phyloP scores from a whole-genome alignment of 2,888 invertebrate genomes.

The Caenorhabditis japonica region DNA sequence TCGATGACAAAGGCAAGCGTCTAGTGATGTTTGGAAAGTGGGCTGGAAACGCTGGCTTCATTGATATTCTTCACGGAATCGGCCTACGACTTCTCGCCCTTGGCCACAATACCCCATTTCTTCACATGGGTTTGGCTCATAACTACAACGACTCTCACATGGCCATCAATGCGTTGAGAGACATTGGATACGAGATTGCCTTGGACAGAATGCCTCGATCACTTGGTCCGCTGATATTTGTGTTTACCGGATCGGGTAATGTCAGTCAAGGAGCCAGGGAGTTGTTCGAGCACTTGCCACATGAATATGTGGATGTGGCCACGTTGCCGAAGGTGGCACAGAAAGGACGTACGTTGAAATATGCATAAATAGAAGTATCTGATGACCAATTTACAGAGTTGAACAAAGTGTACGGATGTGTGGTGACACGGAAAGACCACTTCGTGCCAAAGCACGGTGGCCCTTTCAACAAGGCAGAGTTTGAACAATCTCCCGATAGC shows the following conservation, averaged over 20 bases:
- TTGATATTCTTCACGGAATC: slow-evolving; percentile 96
- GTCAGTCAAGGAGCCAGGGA: slow-evolving; percentile 86
- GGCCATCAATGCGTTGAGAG: slow-evolving; percentile 95
- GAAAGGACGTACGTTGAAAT: slow-evolving; percentile 87
- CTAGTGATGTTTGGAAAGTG: slow-evolving; percentile 99
- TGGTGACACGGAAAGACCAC: slow-evolving; percentile 93
- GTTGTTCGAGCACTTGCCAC: slow-evolving; percentile 94
- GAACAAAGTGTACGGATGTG: slow-evolving; percentile 95
- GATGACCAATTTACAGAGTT: slow-evolving; percentile 82
- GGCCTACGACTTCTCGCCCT: slow-evolving; percentile 92
- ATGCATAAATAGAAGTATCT: neutral
- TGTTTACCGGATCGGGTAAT: slow-evolving; percentile 97
- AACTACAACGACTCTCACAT: slow-evolving; percentile 97
- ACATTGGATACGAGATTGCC: slow-evolving; percentile 98
- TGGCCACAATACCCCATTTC: slow-evolving; percentile 98
- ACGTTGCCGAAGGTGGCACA: slow-evolving; percentile 94
- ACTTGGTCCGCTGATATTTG: slow-evolving; percentile 94
- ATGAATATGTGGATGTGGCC: slow-evolving; percentile 96
- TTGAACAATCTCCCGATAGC: slow-evolving; percentile 91
- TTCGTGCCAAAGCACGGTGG: slow-evolving; percentile 91
- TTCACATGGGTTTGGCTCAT: slow-evolving; percentile 98
- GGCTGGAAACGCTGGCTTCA: slow-evolving; percentile 93
- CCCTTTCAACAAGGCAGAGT: slow-evolving; percentile 90
- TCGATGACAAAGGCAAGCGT: slow-evolving; percentile 89
- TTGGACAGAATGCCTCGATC: slow-evolving; percentile 94